Base-by-base conservation (phyloP, 2,113 vertebrate genomes). In the Agelaius tricolor region DNA sequence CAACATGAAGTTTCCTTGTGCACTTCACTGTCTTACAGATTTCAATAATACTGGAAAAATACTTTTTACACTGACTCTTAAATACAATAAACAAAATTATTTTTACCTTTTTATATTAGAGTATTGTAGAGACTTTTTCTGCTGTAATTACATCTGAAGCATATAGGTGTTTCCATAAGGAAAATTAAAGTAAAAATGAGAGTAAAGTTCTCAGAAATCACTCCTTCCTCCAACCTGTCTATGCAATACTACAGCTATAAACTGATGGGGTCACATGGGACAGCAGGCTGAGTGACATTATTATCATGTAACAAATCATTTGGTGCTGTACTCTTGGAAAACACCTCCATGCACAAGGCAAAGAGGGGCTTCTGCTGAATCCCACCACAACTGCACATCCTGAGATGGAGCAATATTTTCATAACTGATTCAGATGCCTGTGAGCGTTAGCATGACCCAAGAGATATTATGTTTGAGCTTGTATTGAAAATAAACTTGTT, bases 11-110 rank as follows among this genome's bases (percentile, higher is more conserved):
- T 80, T 94, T 91, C 93, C 86, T 96, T 47, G 66, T 83, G 81
- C 79, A 90, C 84, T 90, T 96, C 92, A 82, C 94, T 93, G 95
- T 97, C 96, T 97, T 97, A 97, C 82, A 82, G 58, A 76, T 87
- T 35, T 37, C 49, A 92, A 27, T 15, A 24, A 84, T 68, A 79
- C 72, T 79, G 57, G 66, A 3, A 94, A 96, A 78, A 33, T 35
- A 61, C 68, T 93, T 97, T 94, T 94, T 96, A 93, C 95, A 90
- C 27, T 74, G 83, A 90, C 49, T 91, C 87, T 95, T 93, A 87
- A 89, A 86, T 63, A 65, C 63, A 95, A 94, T 83, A 72, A 92
- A 93, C 58, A 85, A 81, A 89, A 44, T 49, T 0, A 35, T 96
- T 96, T 96, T 91, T 96, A 96, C 80, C 59, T 96, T 95, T 91